Base-by-base conservation (phyloP, 1,140 invertebrate genomes). In the Drosophila mojavensis region DNA sequence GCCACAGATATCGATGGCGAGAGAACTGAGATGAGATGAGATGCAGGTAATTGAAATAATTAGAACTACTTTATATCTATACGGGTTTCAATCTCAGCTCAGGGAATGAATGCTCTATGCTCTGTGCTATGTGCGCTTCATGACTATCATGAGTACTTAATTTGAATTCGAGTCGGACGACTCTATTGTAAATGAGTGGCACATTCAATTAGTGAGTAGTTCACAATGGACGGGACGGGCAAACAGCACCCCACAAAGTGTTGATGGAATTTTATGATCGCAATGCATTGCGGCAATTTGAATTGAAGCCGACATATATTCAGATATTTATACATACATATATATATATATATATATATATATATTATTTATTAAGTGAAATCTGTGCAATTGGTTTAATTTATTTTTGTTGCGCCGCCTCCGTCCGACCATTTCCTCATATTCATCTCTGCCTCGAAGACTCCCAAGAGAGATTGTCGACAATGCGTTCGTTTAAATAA, bases 341-440 rank as follows among this genome's bases (percentile, higher is more conserved):
- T 33, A 33, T 33, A 33, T n/a, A 30, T 17, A 11, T 47, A 33
- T 20, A 53, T 28, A 54, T 30, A 39, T 9, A 53, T 15, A 43
- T 43, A 43, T 53, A n/a, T 28, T n/a, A 26, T 55, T 13, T 41
- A 48, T n/a, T 39, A 81, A 81, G 63, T 73, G 70, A 88, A 89
- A 88, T 88, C 80, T 81, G 78, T 67, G 62, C 84, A 88, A 88
- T 88, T 88, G 84, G 70, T 75, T 78, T 88, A 83, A 84, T 88
- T 89, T 84, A 81, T 67, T 73, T 84, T 75, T 70, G 76, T 79
- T 84, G 76, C 77, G 77, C 73, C 61, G 43, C 53, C 50, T 62
- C 64, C 48, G 13, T 43, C 45, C 48, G 43, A 50, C 58, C 33
- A 30, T 36, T 54, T 63, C 66, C 48, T 58, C 59, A 60, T 50